Conservation (phyloP, 2,113 vertebrate species). For the Pteronura brasiliensis region DNA sequence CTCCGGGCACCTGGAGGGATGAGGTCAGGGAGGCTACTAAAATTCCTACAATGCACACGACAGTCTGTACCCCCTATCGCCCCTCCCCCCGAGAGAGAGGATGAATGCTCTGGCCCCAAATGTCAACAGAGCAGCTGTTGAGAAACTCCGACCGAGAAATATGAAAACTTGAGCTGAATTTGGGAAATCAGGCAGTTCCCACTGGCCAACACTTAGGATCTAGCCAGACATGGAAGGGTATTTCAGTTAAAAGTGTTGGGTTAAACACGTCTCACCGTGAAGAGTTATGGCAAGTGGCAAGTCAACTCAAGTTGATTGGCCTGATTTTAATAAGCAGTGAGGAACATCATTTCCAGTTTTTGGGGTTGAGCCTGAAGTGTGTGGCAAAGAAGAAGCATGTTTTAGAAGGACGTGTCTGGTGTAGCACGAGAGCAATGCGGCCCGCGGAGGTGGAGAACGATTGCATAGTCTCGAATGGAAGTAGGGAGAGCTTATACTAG, state of each 20-base stretch:
- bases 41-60: background rate
- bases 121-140: background rate
- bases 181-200: background rate
- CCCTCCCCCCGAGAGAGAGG: background rate
- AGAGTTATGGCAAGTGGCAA: background rate
- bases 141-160: background rate
- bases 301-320: background rate
- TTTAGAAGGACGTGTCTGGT: background rate
- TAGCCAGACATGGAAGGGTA: background rate
- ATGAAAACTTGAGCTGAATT: background rate
- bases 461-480: background rate
- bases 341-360: background rate
- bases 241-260: background rate
- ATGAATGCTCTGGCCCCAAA: background rate
- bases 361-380: background rate
- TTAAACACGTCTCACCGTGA: no score
- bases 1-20: background rate
- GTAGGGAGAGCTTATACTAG: background rate
- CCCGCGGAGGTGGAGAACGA: background rate
- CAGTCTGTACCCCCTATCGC: rapidly evolving
- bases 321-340: background rate
- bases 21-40: background rate
- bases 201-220: background rate
- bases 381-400: background rate
- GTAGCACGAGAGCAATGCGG: background rate